Evolutionary conservation across 2,797 vertebrate genomes (phyloP).

Genomic region (Rhinoraja longicauda): DNA sequence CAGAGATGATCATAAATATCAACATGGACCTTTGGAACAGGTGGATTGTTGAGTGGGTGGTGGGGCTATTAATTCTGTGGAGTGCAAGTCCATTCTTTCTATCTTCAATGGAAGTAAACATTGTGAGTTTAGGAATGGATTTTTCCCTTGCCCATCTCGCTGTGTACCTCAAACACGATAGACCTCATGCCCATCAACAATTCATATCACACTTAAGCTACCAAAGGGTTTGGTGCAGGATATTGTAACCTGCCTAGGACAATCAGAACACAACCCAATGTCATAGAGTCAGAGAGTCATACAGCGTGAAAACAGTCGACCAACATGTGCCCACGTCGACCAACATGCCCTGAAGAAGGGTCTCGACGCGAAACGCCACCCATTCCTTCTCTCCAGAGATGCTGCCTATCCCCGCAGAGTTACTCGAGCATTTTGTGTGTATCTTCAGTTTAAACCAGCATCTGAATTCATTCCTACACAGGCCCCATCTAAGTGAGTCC

Average conservation of each 20-base stretch:
- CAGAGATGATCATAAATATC: too few species aligned
- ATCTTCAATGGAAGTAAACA: background rate
- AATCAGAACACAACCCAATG: background rate
- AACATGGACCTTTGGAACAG: background rate
- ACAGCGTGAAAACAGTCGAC: too few species aligned
- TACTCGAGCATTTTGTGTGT: too few species aligned
- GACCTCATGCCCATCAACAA: background rate
- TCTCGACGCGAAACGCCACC: too few species aligned
- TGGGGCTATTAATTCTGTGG: background rate
- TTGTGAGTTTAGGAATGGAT: background rate
- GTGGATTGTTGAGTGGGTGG: background rate
- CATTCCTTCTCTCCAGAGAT: too few species aligned
- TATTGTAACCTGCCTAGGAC: background rate
- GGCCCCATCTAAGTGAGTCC: too few species aligned
- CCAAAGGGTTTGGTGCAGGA: background rate
- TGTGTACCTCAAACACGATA: background rate
- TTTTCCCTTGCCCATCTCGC: background rate
- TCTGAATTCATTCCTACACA: too few species aligned
- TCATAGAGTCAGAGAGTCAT: too few species aligned
- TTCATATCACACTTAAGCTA: background rate
- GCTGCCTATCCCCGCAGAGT: too few species aligned
- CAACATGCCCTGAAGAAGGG: too few species aligned
- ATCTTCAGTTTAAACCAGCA: too few species aligned
- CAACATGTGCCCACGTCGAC: too few species aligned
- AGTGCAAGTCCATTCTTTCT: background rate